A percentile compares a stretch with the other conserved stretches of the same genome.
phyloP scores from a whole-genome alignment of 2,888 invertebrate genomes.

The Geotrupes spiniger region DNA sequence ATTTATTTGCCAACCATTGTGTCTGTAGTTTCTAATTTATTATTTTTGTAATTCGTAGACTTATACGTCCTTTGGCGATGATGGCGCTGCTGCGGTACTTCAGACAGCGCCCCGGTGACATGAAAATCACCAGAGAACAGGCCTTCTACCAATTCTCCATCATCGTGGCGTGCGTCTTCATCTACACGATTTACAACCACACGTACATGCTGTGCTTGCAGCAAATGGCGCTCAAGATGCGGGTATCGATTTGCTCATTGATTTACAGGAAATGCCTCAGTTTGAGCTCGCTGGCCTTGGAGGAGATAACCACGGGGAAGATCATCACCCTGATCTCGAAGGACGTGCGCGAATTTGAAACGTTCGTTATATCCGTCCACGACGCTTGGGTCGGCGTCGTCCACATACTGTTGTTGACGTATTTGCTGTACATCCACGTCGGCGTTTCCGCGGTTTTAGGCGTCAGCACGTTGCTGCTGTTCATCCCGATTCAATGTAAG shows the following conservation, averaged over 20 bases:
- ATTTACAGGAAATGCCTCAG: slow-evolving; percentile 70
- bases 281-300: slow-evolving; percentile 75
- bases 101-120: slow-evolving; percentile 49
- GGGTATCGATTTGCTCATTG: slow-evolving; percentile 69
- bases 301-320: slow-evolving; percentile 71
- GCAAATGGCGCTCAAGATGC: slow-evolving; percentile 67
- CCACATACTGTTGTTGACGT: slow-evolving; percentile 67
- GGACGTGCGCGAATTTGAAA: slow-evolving; percentile 82
- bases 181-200: slow-evolving; percentile 63
- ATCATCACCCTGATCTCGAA: slow-evolving; percentile 61
- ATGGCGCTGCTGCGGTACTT: slow-evolving; percentile 66
- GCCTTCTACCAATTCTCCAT: slow-evolving; percentile 68
- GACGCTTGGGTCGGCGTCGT: slow-evolving; percentile 78
- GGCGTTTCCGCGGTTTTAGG: slow-evolving; percentile 52
- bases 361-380: slow-evolving; percentile 72
- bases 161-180: slow-evolving; percentile 57
- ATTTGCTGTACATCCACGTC: slow-evolving; percentile 60
- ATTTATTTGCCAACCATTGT: too few relatives aligned
- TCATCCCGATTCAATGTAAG: slow-evolving; percentile 47
- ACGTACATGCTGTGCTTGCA: slow-evolving; percentile 70
- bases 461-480: slow-evolving; percentile 49
- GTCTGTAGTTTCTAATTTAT: neutral
- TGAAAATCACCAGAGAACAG: slow-evolving; percentile 51
- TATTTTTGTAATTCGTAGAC: slow-evolving; percentile 45
- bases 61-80: slow-evolving; percentile 63